A percentile compares a stretch with the other conserved stretches of the same genome.
Conservation (phyloP, 2,888 invertebrate genomes). For the Calameuta pallipes region DNA sequence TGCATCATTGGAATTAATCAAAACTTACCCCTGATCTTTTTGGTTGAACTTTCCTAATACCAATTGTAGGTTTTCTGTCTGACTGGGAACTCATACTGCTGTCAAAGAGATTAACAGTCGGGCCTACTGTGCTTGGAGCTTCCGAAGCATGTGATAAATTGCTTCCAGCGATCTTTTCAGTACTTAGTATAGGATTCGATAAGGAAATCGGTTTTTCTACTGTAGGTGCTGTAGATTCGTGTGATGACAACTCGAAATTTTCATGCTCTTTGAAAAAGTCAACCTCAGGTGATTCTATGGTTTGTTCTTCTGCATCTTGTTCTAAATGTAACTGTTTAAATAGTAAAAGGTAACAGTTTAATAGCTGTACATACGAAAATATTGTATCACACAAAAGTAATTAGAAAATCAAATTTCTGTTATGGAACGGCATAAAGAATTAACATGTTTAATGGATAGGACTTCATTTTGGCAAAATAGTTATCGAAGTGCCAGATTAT, state of each 20-base stretch:
- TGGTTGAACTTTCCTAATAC: slow-evolving; percentile 75
- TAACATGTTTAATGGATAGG: background rate
- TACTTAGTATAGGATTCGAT: slow-evolving; percentile 6
- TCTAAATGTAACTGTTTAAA: slow-evolving; percentile 78
- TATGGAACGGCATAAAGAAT: background rate
- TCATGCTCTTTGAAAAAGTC: slow-evolving; percentile 93
- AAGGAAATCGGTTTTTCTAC: slow-evolving; percentile 13
- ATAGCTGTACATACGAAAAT: background rate
- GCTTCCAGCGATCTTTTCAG: slow-evolving; percentile 18
- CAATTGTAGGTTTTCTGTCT: slow-evolving; percentile 77
- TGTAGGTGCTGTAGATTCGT: slow-evolving; percentile 37
- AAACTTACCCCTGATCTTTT: slow-evolving; percentile 77
- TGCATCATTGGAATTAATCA: background rate
- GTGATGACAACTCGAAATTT: slow-evolving; percentile 51
- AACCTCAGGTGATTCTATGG: slow-evolving; percentile 78
- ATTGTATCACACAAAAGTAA: background rate
- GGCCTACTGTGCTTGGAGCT: slow-evolving; percentile 41
- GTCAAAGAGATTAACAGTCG: slow-evolving; percentile 55
- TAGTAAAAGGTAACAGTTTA: slow-evolving; percentile 14
- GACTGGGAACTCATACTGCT: slow-evolving; percentile 30
- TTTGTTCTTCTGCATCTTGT: slow-evolving; percentile 70
- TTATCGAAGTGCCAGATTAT: background rate
- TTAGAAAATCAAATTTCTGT: background rate
- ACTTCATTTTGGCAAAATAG: background rate
- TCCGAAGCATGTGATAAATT: slow-evolving; percentile 29